Evolutionary conservation across 2,113 vertebrate genomes (phyloP), one percentile per base, ranked within the genome.

Genomic region (Notarius lentiginosus): DNA sequence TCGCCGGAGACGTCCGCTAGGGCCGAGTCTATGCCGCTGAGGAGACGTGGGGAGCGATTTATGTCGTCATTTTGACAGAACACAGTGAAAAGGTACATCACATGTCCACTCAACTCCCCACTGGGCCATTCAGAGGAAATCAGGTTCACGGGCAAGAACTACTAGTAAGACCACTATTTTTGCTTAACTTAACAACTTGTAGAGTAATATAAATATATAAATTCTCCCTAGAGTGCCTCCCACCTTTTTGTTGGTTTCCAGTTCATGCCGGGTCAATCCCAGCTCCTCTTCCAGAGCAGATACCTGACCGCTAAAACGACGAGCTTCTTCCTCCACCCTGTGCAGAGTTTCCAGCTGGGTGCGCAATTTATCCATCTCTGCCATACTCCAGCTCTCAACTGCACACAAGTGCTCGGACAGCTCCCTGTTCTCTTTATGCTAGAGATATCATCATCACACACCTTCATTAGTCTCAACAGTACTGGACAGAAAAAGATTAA

Each of bases 361-460:
- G 20, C 93, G 93, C 72, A 97, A 93, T 91, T 94, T 97, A 85
- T 98, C 96, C 7, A 94, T 95, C 92, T 99, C 97, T 0, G 92
- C 89, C 8, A 85, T 91, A 68, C 95, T 96, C 0, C 92, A 89
- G 89, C 89, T 92, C 92, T 97, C 96, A 81, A 96, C 85, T 61
- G 2, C 93, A 79, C 79, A 94, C 91, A 98, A 89, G 90, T 93
- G 96, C 92, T 98, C 97, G 88, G 94, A 91, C 88, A 99, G 92
- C 81, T 95, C 95, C 92, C 95, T 96, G 94, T 97, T 97, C 86
- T 98, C 98, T 94, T 97, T 98, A 84, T 96, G 96, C 98, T 99
- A 93, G 63, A 82, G 84, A 90, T 17, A 15, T 6, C 1, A 10
- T 18, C 30, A 79, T 1, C 18, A 60, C 3, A 70, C 75, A 51